These are phyloP conservation scores for Hycleus cichorii DNA, from an alignment of 1,140 invertebrate genomes.

Conservation along the genomic window DNA sequence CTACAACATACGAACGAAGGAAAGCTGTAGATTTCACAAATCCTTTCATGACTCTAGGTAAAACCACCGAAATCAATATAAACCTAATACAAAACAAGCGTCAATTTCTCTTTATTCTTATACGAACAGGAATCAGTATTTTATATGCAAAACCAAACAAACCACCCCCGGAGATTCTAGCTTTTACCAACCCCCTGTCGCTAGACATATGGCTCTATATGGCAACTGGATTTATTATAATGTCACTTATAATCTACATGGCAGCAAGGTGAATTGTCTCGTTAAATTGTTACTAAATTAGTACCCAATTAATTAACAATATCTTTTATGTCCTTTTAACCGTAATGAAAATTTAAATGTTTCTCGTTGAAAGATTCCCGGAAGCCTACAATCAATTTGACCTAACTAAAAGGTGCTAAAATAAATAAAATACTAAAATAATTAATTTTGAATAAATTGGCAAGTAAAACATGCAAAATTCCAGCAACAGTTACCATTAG, in stretches of 20 bases:
- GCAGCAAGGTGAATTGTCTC: conserved; percentile 60
- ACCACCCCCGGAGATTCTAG: conserved; percentile 68
- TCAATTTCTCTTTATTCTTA: not conserved
- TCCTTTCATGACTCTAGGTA: conserved; percentile 83
- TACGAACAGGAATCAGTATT: conserved; percentile 61
- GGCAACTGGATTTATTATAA: conserved; percentile 76
- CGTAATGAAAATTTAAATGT: too few relatives aligned
- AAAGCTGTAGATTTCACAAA: conserved; percentile 82
- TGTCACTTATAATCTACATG: conserved; percentile 78
- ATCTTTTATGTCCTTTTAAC: too few relatives aligned
- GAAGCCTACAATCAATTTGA: too few relatives aligned
- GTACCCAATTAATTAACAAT: too few relatives aligned
- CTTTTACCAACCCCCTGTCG: conserved; percentile 81
- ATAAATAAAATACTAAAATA: too few relatives aligned
- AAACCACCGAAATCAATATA: conserved; percentile 1
- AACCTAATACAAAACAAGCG: not conserved
- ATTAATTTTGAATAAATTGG: too few relatives aligned
- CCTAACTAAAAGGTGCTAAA: too few relatives aligned
- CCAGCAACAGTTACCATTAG: too few relatives aligned
- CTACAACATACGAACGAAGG: conserved; percentile 81
- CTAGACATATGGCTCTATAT: conserved; percentile 91
- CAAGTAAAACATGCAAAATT: too few relatives aligned
- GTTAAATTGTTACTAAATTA: too few relatives aligned
- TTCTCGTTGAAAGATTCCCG: too few relatives aligned
- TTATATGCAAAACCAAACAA: conserved; percentile 65